A percentile compares a stretch with the other conserved stretches of the same genome.
Conservation (phyloP, 2,888 invertebrate species). For the Globia sparganii region DNA sequence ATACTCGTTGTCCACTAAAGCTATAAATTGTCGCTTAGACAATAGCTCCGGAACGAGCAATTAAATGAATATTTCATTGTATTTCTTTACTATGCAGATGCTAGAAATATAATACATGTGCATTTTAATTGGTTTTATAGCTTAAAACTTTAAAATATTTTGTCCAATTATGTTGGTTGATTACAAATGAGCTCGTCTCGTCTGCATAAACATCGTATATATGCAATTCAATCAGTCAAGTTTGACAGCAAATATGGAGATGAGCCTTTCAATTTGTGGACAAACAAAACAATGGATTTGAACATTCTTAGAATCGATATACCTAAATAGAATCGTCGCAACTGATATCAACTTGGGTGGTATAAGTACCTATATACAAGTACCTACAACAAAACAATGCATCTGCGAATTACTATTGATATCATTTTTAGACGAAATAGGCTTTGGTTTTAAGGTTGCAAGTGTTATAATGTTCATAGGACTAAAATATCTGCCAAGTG, state of each 20-base stretch:
- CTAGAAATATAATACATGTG: constrained; percentile 66
- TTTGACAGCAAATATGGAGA: constrained; percentile 61
- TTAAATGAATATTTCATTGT: constrained; percentile 85
- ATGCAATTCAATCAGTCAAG: constrained; percentile 55
- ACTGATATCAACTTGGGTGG: constrained; percentile 59
- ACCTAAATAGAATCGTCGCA: constrained; percentile 46
- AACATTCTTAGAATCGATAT: constrained; percentile 50
- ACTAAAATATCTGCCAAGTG: too few relatives aligned
- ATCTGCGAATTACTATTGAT: constrained; percentile 1
- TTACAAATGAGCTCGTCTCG: constrained; percentile 69
- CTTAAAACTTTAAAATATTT: constrained; percentile 68
- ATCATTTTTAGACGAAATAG: neutral
- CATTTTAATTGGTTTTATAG: constrained; percentile 73
- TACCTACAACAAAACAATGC: constrained; percentile 23
- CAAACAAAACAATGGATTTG: constrained; percentile 61
- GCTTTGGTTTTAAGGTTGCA: neutral
- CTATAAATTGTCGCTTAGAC: constrained; percentile 81
- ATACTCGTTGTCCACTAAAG: constrained; percentile 68
- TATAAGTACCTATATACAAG: constrained; percentile 16
- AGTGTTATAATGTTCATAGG: neutral
- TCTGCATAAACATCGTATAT: constrained; percentile 40
- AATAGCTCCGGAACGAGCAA: constrained; percentile 78
- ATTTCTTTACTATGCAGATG: constrained; percentile 68
- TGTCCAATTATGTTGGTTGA: constrained; percentile 66
- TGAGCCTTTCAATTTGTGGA: constrained; percentile 51